Percentiles rank a stretch among this genome's conserved stretches.
Conservation (phyloP, 2,888 invertebrate species). For the Eledone cirrhosa region DNA sequence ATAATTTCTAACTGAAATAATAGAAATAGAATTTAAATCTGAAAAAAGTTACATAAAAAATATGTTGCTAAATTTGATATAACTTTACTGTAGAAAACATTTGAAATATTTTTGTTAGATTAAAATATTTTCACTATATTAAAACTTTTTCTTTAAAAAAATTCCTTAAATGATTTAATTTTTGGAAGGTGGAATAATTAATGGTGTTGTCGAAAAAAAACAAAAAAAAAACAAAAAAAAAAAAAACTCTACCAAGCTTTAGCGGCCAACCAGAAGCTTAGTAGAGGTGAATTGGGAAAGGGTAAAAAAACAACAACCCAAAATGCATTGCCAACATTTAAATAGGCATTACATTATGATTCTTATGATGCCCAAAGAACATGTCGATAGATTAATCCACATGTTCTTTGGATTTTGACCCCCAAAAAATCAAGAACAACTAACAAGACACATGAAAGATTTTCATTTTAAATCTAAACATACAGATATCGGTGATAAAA, state of each 20-base stretch:
- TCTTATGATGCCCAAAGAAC: constrained; percentile 18
- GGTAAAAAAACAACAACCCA: not conserved
- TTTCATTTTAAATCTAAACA: not conserved
- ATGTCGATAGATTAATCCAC: constrained; percentile 1
- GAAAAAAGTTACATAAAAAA: not conserved
- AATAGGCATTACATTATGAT: not conserved
- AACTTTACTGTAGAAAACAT: not conserved
- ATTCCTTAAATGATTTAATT: not conserved
- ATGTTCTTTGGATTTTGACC: constrained; percentile 19
- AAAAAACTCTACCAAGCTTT: not conserved
- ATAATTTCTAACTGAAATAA: not conserved
- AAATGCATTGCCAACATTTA: not conserved
- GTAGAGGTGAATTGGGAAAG: constrained; percentile 4
- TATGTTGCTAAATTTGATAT: not conserved
- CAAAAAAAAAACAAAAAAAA: too few relatives aligned
- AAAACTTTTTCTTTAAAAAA: not conserved
- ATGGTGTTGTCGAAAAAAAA: not conserved
- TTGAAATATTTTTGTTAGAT: not conserved
- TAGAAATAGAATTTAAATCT: not conserved
- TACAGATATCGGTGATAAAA: not conserved
- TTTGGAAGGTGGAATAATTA: not conserved
- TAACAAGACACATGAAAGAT: not conserved
- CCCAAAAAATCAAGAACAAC: not conserved
- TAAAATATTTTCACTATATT: not conserved
- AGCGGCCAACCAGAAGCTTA: constrained; percentile 11